Evolutionary conservation across 1,140 invertebrate species (phyloP), one percentile per base, ranked within the genome.

Genomic region (Tenebrio molitor): DNA sequence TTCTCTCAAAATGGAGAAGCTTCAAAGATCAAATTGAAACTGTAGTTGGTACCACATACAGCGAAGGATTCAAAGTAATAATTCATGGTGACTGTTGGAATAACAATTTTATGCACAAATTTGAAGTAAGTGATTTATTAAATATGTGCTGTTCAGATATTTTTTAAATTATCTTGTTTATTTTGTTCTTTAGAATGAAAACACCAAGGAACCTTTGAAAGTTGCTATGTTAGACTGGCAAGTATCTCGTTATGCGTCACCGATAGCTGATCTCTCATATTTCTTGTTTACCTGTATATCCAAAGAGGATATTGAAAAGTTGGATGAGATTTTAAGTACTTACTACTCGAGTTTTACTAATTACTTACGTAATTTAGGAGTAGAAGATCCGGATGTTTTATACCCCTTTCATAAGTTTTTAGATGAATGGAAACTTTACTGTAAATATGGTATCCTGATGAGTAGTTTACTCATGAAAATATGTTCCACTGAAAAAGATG

Each of bases 231-330:
- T n/a, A n/a, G n/a, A n/a, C n/a, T n/a, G n/a, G n/a, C n/a, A n/a
- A n/a, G n/a, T n/a, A n/a, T n/a, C n/a, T n/a, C n/a, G n/a, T n/a
- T n/a, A n/a, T n/a, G 84, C 84, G 0, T 88, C 88, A 1, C 88
- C 89, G 2, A 84, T 87, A 1, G 84, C 84, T 0, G 88, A 90
- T 71, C 72, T 90, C 42, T 83, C 84, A 88, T 21, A 81, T n/a
- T n/a, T n/a, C n/a, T n/a, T n/a, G n/a, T n/a, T n/a, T n/a, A n/a
- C n/a, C n/a, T n/a, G n/a, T n/a, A n/a, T n/a, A n/a, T n/a, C n/a
- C n/a, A n/a, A n/a, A n/a, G n/a, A n/a, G n/a, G n/a, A n/a, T n/a
- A n/a, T 87, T 5, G 69, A 77, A 17, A 72, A 82, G 73, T 86
- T 86, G 34, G 75, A 86, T 8, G 50, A 81, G 16, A 78, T 88